Evolutionary conservation across 2,888 invertebrate species (phyloP).

Genomic region (Melanchra persicariae): DNA sequence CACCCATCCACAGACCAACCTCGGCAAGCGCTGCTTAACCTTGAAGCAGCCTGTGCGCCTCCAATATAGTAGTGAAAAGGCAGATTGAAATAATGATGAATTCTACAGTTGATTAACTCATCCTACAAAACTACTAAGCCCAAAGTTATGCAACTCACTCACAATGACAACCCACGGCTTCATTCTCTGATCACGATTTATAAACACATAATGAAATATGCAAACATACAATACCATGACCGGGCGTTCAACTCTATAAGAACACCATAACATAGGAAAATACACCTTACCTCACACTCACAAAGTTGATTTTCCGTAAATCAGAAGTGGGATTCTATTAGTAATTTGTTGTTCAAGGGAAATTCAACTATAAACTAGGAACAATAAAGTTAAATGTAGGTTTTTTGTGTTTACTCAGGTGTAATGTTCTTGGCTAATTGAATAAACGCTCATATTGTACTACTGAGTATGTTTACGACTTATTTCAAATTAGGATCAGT

Average conservation of each 20-base stretch:
- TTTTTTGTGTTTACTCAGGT: not conserved
- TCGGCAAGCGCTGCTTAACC: no score
- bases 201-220: constrained; percentile 50
- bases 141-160: constrained; percentile 28
- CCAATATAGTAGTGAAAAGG: no score
- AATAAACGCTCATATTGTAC: constrained; percentile 15
- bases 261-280: constrained; percentile 8
- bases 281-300: rapidly evolving
- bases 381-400: constrained; percentile 7
- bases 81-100: no score
- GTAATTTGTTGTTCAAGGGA: not conserved
- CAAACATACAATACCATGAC: constrained; percentile 44
- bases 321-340: not conserved
- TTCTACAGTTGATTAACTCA: constrained; percentile 1
- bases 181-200: constrained; percentile 42
- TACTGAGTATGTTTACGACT: not conserved
- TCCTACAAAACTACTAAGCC: constrained; percentile 18
- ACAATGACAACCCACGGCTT: constrained; percentile 35
- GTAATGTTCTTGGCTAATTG: constrained; percentile 39
- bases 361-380: rapidly evolving
- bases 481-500: not conserved
- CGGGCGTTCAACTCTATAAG: constrained; percentile 48
- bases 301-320: constrained; percentile 1
- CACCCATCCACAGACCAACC: no score
- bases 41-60: no score